These are phyloP conservation scores for Melanotaenia pygmaea DNA, from an alignment of 2,797 vertebrate species.

Conservation along the genomic window DNA sequence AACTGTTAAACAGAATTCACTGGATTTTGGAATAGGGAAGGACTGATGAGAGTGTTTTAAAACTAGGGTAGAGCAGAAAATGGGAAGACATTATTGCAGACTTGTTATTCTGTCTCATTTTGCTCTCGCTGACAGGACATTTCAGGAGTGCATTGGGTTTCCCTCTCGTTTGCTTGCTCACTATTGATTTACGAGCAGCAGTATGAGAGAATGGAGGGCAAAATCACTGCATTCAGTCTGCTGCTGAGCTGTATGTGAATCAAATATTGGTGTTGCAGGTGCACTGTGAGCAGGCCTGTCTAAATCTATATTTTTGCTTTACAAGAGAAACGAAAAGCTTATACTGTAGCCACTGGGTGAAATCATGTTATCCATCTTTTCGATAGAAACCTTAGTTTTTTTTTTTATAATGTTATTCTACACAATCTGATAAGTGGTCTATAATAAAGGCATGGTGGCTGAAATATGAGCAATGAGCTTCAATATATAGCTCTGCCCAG, in stretches of 20 bases:
- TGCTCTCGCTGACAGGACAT: conserved; percentile 46
- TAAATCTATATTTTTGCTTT: conserved; percentile 11
- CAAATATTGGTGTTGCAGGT: conserved; percentile 4
- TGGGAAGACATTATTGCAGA: conserved; percentile 43
- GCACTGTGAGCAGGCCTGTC: conserved; percentile 3
- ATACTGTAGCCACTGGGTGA: conserved; percentile 30
- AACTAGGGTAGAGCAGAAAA: conserved; percentile 14
- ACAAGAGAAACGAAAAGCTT: neutral
- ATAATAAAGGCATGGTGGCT: conserved; percentile 31
- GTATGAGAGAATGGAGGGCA: neutral
- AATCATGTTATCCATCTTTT: conserved; percentile 6
- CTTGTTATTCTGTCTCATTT: conserved; percentile 49
- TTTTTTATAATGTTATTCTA: conserved; percentile 43
- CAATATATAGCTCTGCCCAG: conserved; percentile 6
- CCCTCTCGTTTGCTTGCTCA: conserved; percentile 3
- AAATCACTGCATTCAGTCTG: neutral
- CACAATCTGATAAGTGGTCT: conserved; percentile 27
- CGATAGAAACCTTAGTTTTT: conserved; percentile 31
- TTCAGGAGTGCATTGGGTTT: conserved; percentile 24
- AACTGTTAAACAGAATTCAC: neutral
- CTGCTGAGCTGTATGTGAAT: neutral
- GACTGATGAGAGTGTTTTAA: neutral
- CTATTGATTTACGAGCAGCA: conserved; percentile 25
- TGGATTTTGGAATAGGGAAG: conserved; percentile 19
- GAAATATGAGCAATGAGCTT: conserved; percentile 41